Percentiles rank a stretch among this genome's conserved stretches.
phyloP scores from a whole-genome alignment of 2,888 invertebrate genomes.

The Rhamnusium bicolor region DNA sequence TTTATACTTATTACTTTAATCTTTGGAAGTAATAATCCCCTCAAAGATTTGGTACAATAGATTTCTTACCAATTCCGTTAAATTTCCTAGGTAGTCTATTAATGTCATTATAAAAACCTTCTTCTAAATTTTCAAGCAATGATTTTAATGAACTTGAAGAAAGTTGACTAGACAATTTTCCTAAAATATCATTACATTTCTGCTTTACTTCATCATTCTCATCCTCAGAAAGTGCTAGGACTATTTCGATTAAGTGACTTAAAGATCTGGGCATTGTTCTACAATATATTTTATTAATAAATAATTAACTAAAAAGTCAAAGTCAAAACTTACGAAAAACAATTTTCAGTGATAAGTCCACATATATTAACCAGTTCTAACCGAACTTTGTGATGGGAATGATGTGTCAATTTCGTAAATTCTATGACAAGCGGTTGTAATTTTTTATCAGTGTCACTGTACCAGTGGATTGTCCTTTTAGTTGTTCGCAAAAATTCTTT shows the following conservation, averaged over 20 bases:
- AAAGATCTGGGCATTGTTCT: slow-evolving; percentile 78
- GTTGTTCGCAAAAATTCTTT: slow-evolving; percentile 67
- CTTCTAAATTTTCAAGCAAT: slow-evolving; percentile 75
- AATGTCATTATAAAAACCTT: slow-evolving; percentile 76
- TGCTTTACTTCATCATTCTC: slow-evolving; percentile 73
- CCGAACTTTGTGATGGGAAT: slow-evolving; percentile 77
- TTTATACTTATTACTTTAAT: too few relatives aligned
- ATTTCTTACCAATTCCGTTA: slow-evolving; percentile 74
- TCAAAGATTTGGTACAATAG: neutral
- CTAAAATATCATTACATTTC: slow-evolving; percentile 66
- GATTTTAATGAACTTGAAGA: slow-evolving; percentile 65
- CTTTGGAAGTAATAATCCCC: too few relatives aligned
- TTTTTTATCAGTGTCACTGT: slow-evolving; percentile 74
- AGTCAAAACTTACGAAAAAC: slow-evolving; percentile 74
- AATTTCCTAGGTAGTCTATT: slow-evolving; percentile 79
- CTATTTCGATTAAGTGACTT: slow-evolving; percentile 77
- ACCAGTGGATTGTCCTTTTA: slow-evolving; percentile 74
- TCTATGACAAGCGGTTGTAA: slow-evolving; percentile 72
- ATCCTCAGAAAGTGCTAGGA: slow-evolving; percentile 81
- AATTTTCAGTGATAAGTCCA: slow-evolving; percentile 74
- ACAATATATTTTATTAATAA: slow-evolving; percentile 47
- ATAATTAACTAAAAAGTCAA: too few relatives aligned
- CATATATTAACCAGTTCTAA: slow-evolving; percentile 77
- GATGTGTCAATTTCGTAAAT: slow-evolving; percentile 74
- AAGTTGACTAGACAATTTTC: slow-evolving; percentile 70